These are phyloP conservation scores for Acrocephalus kingi DNA, from an alignment of 2,113 vertebrate species.

Conservation along the genomic window DNA sequence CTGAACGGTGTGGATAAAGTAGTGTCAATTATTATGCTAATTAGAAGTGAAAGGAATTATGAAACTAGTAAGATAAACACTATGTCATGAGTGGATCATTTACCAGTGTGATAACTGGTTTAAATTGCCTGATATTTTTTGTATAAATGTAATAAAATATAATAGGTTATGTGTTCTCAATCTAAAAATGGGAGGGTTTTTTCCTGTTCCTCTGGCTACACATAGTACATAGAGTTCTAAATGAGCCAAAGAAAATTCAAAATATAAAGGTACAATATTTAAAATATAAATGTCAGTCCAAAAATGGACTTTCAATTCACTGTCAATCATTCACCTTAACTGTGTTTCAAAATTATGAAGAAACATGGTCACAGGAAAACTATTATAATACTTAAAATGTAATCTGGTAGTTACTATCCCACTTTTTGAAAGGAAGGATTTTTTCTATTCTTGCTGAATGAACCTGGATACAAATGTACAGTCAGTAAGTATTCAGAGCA, in stretches of 20 bases:
- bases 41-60: not conserved
- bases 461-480: not conserved
- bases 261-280: not conserved
- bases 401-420: not conserved
- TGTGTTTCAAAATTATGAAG: not conserved
- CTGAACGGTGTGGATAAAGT: not conserved
- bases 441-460: not conserved
- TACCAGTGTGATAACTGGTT: not conserved
- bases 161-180: not conserved
- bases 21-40: not conserved
- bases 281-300: not conserved
- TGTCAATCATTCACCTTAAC: not conserved
- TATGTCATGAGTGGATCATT: not conserved
- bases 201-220: not conserved
- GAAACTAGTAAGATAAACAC: not conserved
- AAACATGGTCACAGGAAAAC: not conserved
- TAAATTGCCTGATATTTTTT: not conserved
- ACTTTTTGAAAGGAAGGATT: not conserved
- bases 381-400: not conserved
- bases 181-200: accelerated
- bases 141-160: not conserved
- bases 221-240: not conserved
- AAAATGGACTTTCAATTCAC: not conserved
- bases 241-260: not conserved
- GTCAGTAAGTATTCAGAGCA: not conserved